Evolutionary conservation across 2,888 invertebrate genomes (phyloP), one percentile per base, ranked within the genome.

Genomic region (Drosophila falleni): DNA sequence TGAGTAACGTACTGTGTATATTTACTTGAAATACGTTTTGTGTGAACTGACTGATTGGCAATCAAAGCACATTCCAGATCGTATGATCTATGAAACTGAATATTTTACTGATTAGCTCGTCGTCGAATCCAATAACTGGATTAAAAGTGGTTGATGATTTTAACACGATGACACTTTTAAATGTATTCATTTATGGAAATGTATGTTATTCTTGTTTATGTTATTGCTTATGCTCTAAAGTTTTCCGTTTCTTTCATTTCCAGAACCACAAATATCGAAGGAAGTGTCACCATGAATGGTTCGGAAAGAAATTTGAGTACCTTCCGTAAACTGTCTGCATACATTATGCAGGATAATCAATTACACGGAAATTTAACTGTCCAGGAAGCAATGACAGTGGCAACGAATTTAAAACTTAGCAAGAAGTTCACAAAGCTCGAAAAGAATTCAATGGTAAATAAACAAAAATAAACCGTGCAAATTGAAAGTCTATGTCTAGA

Each of bases 341-440:
- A 98, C 93, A 99, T 99, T 92, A 93, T 98, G 98, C 98, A 99
- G 92, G 97, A 97, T 91, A 97, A 97, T 93, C 97, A 97, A 92
- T 94, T 98, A 47, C 96, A 98, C 89, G 96, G 96, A 0, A 98
- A 98, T 93, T 94, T 99, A 78, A 97, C 97, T 0, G 98, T 98
- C 3, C 96, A 96, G 89, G 98, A 99, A 93, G 97, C 98, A 33
- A 98, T 99, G 98, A 95, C 95, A 81, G 98, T 98, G 37, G 98
- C 98, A 8, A 96, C 98, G 2, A 96, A 96, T 81, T 94, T 99
- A 47, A 98, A 98, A 92, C 94, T 98, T 66, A 96, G 97, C 51
- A 94, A 95, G 54, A 94, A 95, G 58, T 95, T 97, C 76, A 93
- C 94, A 19, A 94, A 94, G 77, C 93, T 93, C 0, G 96, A 97